phyloP scores from a whole-genome alignment of 2,113 vertebrate genomes.

The Toxostoma redivivum region DNA sequence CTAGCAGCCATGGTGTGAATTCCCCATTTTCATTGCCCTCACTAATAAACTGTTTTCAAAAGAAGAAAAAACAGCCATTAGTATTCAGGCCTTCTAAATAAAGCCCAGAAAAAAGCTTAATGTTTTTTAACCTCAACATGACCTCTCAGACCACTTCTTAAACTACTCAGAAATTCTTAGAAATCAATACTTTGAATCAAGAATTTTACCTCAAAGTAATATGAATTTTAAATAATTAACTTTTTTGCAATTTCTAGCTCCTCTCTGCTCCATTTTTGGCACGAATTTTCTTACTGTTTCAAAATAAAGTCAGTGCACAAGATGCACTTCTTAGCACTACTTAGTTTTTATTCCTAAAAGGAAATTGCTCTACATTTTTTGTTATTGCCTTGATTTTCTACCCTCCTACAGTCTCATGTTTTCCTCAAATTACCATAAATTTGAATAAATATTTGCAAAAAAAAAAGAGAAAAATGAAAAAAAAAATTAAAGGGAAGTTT shows the following conservation, averaged over 20 bases:
- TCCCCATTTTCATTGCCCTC: background rate
- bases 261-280: background rate
- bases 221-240: background rate
- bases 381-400: background rate
- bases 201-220: background rate
- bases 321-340: background rate
- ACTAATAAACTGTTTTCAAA: background rate
- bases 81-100: background rate
- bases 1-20: background rate
- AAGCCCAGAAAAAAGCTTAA: background rate
- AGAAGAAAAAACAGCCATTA: background rate
- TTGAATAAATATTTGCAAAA: background rate
- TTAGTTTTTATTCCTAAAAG: background rate
- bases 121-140: background rate
- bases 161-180: background rate
- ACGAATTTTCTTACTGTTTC: background rate
- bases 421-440: background rate
- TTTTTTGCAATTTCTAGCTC: background rate
- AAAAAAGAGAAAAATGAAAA: background rate
- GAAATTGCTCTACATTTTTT: background rate
- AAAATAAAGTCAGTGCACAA: background rate
- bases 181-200: background rate
- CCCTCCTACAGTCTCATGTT: background rate
- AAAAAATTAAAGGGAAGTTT: background rate
- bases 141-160: background rate